Evolutionary conservation across 2,797 vertebrate species (phyloP), one percentile per base, ranked within the genome.

Genomic region (Liasis olivaceus): DNA sequence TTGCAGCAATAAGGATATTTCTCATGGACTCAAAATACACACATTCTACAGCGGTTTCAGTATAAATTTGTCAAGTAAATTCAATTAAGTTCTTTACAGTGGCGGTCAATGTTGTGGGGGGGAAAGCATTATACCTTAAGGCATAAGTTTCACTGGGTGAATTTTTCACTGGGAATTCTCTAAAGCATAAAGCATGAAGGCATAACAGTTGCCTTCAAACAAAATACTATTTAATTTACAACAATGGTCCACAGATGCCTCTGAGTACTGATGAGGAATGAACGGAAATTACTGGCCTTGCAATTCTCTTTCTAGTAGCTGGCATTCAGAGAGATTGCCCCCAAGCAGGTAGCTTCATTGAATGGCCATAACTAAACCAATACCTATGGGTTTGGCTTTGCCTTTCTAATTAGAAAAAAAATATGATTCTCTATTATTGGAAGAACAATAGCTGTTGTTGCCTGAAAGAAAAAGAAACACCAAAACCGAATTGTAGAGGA

Each of bases 1-100:
- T 47, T 7, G 66, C 90, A 94, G 86, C 1, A 2, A 88, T 31
- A 91, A 36, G 8, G 93, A 91, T n/a, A 88, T n/a, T 87, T 15
- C 66, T 51, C 17, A 92, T n/a, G 85, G 2, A 91, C 87, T 1
- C 54, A 56, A n/a, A 90, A 88, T 85, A 85, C 1, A 36, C 3
- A 1, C 59, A 26, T 15, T 31, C 17, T 93, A 47, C 87, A 91
- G 28, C n/a, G 42, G 56, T 90, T 28, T 88, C 88, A 90, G 0
- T 92, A 93, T 47, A 31, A 0, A 1, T 85, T 91, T 94, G 7
- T 4, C 42, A 63, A 90, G 64, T 51, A 1, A 69, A 93, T 90
- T 42, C 24, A 87, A 89, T 42, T 2, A 64, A 0, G 14, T 77
- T 94, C 31, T 14, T 94, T 28, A 4, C 9, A 81, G 5, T n/a